Conservation (phyloP, 2,888 invertebrate species). For the Andrena praecox region DNA sequence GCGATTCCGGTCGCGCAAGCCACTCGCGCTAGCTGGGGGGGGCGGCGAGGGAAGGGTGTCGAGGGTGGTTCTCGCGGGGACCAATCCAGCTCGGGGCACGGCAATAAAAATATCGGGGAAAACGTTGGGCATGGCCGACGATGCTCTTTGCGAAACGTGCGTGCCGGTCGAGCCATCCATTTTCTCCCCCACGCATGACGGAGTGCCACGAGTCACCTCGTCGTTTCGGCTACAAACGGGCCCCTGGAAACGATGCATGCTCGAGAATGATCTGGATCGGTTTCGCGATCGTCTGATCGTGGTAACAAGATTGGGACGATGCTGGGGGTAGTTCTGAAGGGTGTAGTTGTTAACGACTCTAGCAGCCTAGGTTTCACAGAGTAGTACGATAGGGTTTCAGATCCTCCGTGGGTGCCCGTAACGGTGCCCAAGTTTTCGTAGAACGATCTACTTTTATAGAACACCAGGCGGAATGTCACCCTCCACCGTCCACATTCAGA, state of each 20-base stretch:
- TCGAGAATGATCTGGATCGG: not conserved
- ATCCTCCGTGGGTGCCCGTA: too few species aligned
- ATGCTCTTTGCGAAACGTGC: constrained; percentile 48
- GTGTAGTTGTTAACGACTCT: too few species aligned
- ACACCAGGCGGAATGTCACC: not conserved
- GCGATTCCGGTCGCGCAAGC: constrained; percentile 68
- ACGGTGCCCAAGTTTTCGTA: too few species aligned
- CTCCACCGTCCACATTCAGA: constrained; percentile 10
- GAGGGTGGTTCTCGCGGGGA: constrained; percentile 59
- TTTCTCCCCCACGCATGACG: constrained; percentile 51
- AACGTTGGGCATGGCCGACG: constrained; percentile 65
- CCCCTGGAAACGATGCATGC: not conserved
- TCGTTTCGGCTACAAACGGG: not conserved
- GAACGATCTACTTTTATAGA: too few species aligned
- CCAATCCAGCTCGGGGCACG: constrained; percentile 73
- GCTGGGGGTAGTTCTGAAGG: too few species aligned
- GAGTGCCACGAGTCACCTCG: constrained; percentile 26
- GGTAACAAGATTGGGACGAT: not conserved
- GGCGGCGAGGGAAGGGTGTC: constrained; percentile 17
- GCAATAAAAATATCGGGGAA: constrained; percentile 77
- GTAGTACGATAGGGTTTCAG: too few species aligned
- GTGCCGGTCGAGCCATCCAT: constrained; percentile 45
- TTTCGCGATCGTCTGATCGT: not conserved
- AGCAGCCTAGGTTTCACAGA: too few species aligned
- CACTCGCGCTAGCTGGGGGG: constrained; percentile 48